These are phyloP conservation scores for Luperina nickerlii DNA, from an alignment of 2,888 invertebrate species.

Conservation along the genomic window DNA sequence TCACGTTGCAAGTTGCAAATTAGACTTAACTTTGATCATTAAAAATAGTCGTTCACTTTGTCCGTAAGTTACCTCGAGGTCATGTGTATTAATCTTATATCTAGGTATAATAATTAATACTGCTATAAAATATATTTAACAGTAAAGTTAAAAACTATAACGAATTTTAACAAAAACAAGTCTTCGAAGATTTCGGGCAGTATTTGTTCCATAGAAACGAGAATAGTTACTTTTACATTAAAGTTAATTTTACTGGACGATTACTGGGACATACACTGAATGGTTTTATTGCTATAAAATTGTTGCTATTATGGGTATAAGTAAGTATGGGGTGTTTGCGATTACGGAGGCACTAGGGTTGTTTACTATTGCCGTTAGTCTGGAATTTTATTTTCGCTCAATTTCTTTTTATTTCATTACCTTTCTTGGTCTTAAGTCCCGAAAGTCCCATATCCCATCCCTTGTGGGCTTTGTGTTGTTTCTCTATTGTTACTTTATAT, in stretches of 20 bases:
- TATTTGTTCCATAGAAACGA: conserved; percentile 22
- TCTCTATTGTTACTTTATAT: neutral
- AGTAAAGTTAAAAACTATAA: conserved; percentile 41
- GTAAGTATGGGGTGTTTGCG: conserved; percentile 11
- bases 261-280: conserved; percentile 22
- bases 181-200: conserved; percentile 44
- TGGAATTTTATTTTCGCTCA: conserved; percentile 4
- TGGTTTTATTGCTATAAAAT: conserved; percentile 2
- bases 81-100: conserved; percentile 38
- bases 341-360: conserved; percentile 4
- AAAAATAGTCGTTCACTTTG: conserved; percentile 49
- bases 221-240: conserved; percentile 5
- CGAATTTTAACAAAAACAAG: conserved; percentile 56
- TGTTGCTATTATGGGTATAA: conserved; percentile 1
- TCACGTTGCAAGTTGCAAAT: conserved; percentile 25
- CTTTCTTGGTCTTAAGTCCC: neutral
- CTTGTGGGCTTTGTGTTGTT: neutral
- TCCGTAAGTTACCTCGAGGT: conserved; percentile 53
- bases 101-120: conserved; percentile 61
- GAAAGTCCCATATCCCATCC: neutral
- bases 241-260: conserved; percentile 20
- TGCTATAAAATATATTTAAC: conserved; percentile 57
- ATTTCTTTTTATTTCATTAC: neutral
- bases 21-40: conserved; percentile 27
- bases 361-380: neutral